A percentile compares a stretch with the other conserved stretches of the same genome.
Conservation (phyloP, 2,888 invertebrate genomes). For the Mantis religiosa region DNA sequence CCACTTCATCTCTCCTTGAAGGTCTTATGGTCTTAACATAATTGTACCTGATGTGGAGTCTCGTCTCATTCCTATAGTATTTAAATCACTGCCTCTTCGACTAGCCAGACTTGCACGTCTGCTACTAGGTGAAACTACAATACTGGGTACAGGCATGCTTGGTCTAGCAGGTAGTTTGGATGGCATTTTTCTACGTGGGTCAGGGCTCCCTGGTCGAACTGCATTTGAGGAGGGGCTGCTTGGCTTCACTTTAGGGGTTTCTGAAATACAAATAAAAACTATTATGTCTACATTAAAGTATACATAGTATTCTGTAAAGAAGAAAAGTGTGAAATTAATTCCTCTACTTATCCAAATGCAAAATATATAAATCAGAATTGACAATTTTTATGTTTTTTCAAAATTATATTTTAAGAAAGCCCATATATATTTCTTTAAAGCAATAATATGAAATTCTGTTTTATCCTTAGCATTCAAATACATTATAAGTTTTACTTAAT, state of each 20-base stretch:
- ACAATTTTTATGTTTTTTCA: too few relatives aligned
- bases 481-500: too few relatives aligned
- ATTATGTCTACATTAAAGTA: too few relatives aligned
- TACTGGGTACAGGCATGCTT: background rate
- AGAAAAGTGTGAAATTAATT: too few relatives aligned
- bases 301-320: too few relatives aligned
- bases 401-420: too few relatives aligned
- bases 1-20: background rate
- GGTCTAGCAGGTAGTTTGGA: background rate
- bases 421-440: too few relatives aligned
- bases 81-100: slow-evolving; percentile 42
- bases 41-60: background rate
- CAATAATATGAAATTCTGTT: too few relatives aligned
- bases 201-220: slow-evolving; percentile 17
- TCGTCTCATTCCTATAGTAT: background rate
- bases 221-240: background rate
- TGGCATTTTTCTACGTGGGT: slow-evolving; percentile 8
- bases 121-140: slow-evolving; percentile 20
- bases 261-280: background rate
- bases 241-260: background rate
- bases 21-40: background rate
- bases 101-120: slow-evolving; percentile 37
- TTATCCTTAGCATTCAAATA: too few relatives aligned
- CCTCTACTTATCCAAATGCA: too few relatives aligned
- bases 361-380: too few relatives aligned